These are phyloP conservation scores for Micrasema minimum DNA, from an alignment of 1,140 invertebrate genomes.

Conservation along the genomic window DNA sequence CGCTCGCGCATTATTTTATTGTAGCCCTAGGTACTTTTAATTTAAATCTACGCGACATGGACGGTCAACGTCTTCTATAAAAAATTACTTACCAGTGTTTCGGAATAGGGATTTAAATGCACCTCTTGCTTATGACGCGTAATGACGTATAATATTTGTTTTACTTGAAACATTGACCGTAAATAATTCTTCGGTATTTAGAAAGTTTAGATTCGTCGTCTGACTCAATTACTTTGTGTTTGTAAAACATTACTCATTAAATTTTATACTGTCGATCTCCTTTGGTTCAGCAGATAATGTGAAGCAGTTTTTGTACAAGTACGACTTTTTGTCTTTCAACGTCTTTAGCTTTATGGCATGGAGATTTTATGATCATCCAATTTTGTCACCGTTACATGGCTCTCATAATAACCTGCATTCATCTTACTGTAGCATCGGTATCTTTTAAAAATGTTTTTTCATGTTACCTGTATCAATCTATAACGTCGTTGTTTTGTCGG, in stretches of 20 bases:
- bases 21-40: slow-evolving; percentile 25
- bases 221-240: slow-evolving; percentile 16
- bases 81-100: slow-evolving; percentile 22
- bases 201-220: slow-evolving; percentile 22
- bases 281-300: no score
- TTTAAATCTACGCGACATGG: slow-evolving; percentile 31
- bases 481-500: no score
- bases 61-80: slow-evolving; percentile 10
- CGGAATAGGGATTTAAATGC: slow-evolving; percentile 25
- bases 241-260: slow-evolving; percentile 13
- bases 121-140: slow-evolving; percentile 1
- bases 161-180: slow-evolving; percentile 17
- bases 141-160: slow-evolving; percentile 30
- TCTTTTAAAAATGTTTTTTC: no score
- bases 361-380: no score
- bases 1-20: slow-evolving; percentile 36
- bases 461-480: no score
- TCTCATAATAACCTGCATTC: no score
- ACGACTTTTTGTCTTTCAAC: no score
- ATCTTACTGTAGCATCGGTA: no score
- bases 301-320: no score
- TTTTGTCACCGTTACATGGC: no score
- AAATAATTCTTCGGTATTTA: slow-evolving; percentile 36
- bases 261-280: no score
- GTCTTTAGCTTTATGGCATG: no score